phyloP scores from a whole-genome alignment of 2,797 vertebrate genomes.

The Poecilia velifera region DNA sequence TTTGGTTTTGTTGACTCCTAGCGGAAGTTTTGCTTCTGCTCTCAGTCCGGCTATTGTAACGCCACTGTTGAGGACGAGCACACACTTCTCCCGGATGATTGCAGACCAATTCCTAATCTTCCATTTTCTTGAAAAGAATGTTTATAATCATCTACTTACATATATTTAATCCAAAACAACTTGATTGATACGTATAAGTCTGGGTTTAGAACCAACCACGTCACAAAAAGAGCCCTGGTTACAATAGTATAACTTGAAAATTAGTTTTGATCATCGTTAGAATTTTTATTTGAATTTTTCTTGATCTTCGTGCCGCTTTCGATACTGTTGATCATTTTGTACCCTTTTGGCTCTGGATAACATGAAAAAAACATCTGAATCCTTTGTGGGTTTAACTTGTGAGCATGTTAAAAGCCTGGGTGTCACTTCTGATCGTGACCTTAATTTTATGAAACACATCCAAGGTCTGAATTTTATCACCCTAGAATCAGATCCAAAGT shows the following conservation, averaged over 20 bases:
- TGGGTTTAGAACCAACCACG: background rate
- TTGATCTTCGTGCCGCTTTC: background rate
- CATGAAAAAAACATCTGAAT: background rate
- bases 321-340: background rate
- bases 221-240: background rate
- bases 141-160: background rate
- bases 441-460: background rate
- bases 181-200: background rate
- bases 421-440: background rate
- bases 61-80: background rate
- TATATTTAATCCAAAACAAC: background rate
- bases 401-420: background rate
- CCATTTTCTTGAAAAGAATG: background rate
- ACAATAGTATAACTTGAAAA: background rate
- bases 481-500: background rate
- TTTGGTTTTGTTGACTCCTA: background rate
- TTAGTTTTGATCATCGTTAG: background rate
- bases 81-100: background rate
- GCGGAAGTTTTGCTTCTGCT: background rate
- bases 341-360: background rate
- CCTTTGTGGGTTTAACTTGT: background rate
- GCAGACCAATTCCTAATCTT: background rate
- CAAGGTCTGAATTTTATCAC: background rate
- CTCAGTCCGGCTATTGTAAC: background rate
- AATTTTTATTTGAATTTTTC: background rate